Conservation (phyloP, 2,888 invertebrate genomes). For the Ornithoptera alexandrae region DNA sequence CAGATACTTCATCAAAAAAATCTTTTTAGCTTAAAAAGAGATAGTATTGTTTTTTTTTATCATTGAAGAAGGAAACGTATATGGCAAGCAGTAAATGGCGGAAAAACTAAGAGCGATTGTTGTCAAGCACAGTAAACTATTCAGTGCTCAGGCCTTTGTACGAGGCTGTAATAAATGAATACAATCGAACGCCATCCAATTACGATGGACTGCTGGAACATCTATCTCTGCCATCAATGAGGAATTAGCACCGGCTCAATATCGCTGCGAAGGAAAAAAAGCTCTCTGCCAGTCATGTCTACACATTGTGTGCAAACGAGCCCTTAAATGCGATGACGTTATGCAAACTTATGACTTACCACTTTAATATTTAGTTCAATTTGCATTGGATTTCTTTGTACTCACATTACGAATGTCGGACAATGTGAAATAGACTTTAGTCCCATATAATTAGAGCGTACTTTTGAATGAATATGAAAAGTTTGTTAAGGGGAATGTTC, state of each 20-base stretch:
- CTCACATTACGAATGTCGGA: slow-evolving; percentile 13
- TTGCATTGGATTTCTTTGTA: slow-evolving; percentile 24
- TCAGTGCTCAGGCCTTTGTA: background rate
- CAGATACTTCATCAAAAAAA: no score
- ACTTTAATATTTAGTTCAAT: slow-evolving; percentile 23
- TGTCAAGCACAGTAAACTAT: background rate
- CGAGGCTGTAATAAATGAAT: slow-evolving; percentile 29
- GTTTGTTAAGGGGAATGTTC: slow-evolving; percentile 52
- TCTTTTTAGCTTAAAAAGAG: no score
- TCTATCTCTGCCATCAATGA: slow-evolving; percentile 49
- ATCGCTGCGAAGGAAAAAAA: slow-evolving; percentile 55
- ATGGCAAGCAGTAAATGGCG: no score
- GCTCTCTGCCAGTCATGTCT: slow-evolving; percentile 49
- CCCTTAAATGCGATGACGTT: slow-evolving; percentile 42
- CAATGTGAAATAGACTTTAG: slow-evolving; percentile 35
- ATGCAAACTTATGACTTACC: slow-evolving; percentile 41
- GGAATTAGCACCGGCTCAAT: slow-evolving; percentile 53
- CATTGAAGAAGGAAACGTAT: no score
- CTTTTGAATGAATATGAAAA: slow-evolving; percentile 20
- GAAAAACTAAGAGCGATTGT: no score
- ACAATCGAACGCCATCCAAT: slow-evolving; percentile 37
- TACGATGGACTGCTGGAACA: slow-evolving; percentile 35
- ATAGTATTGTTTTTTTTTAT: no score
- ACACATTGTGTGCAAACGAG: slow-evolving; percentile 67
- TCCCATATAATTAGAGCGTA: background rate